phyloP scores from a whole-genome alignment of 2,113 vertebrate species.

The Cepphus grylle region DNA sequence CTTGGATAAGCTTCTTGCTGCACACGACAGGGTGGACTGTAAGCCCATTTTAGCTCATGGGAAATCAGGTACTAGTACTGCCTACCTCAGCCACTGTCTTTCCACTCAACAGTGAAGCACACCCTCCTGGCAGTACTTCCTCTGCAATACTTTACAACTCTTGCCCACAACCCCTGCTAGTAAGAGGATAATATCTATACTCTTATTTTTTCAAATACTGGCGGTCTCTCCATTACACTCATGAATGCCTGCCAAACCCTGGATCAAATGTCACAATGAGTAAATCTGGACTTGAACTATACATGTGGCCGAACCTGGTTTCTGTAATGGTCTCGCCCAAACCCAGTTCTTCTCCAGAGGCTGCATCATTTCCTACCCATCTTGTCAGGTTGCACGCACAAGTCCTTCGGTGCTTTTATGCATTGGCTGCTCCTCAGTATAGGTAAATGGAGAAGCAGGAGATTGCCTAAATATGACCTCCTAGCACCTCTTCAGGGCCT shows the following conservation, averaged over 20 bases:
- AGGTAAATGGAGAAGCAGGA: background rate
- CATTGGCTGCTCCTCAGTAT: background rate
- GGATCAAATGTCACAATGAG: too few relatives aligned
- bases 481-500: background rate
- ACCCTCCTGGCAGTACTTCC: background rate
- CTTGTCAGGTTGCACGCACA: fast-evolving
- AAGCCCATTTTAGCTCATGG: background rate
- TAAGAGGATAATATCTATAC: background rate
- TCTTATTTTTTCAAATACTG: background rate
- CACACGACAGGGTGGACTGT: too few relatives aligned
- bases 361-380: background rate
- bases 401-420: background rate
- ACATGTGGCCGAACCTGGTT: background rate
- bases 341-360: background rate
- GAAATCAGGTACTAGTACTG: background rate
- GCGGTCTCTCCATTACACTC: background rate
- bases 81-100: background rate
- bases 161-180: background rate
- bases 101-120: background rate
- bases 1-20: background rate
- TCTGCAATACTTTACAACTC: background rate
- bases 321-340: background rate
- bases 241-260: background rate
- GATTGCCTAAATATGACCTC: background rate
- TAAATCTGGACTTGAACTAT: background rate